These are phyloP conservation scores for Grammomys dolichurus DNA, from an alignment of 2,113 vertebrate genomes.

Conservation along the genomic window DNA sequence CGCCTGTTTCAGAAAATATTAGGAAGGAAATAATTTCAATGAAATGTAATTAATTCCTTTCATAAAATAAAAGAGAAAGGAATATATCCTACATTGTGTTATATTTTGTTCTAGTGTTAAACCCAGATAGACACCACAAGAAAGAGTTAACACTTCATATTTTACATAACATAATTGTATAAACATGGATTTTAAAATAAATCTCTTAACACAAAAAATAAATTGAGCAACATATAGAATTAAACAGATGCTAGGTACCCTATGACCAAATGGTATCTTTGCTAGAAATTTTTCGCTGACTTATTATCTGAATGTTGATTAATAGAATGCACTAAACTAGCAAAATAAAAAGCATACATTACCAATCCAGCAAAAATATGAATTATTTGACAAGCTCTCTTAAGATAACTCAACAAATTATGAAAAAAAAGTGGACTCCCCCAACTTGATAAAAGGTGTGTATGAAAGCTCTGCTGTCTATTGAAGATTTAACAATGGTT, in stretches of 20 bases:
- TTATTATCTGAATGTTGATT: background rate
- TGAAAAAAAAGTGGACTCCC: background rate
- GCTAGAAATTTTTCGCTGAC: background rate
- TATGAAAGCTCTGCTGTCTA: background rate
- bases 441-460: background rate
- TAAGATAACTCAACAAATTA: slow-evolving; percentile 37
- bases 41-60: background rate
- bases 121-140: background rate
- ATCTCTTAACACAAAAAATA: background rate
- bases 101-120: background rate
- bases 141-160: background rate
- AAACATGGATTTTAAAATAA: background rate
- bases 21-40: background rate
- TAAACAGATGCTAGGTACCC: background rate
- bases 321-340: background rate
- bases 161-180: background rate
- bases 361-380: background rate
- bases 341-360: background rate
- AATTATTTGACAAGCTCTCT: slow-evolving; percentile 16
- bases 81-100: background rate
- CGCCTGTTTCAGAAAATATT: background rate
- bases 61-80: background rate
- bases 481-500: background rate
- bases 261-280: background rate
- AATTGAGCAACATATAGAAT: background rate